phyloP scores from a whole-genome alignment of 2,888 invertebrate species.

The Augochlorella aurata region DNA sequence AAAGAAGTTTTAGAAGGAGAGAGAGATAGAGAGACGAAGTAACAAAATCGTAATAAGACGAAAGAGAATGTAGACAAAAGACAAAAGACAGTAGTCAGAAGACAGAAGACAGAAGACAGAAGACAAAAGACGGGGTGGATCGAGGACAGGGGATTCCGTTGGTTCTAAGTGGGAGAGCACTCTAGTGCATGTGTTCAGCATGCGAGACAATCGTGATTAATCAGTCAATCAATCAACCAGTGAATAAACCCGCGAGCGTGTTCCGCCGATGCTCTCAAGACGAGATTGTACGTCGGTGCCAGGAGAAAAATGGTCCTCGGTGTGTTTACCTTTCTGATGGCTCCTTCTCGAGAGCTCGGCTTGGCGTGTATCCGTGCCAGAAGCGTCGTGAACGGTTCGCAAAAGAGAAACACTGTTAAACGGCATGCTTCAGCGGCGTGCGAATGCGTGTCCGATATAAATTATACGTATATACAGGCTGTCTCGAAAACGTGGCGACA shows the following conservation, averaged over 20 bases:
- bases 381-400: slow-evolving; percentile 42
- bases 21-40: neutral
- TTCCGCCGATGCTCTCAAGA: slow-evolving; percentile 55
- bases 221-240: slow-evolving; percentile 11
- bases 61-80: neutral
- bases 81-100: neutral
- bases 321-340: slow-evolving; percentile 42
- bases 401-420: slow-evolving; percentile 23
- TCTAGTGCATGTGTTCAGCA: slow-evolving; percentile 42
- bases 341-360: slow-evolving; percentile 56
- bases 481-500: neutral
- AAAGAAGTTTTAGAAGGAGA: neutral
- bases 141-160: neutral
- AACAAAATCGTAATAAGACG: neutral
- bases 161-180: slow-evolving; percentile 11
- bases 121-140: neutral
- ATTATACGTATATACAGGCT: neutral
- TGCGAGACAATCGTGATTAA: slow-evolving; percentile 49
- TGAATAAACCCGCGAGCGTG: slow-evolving; percentile 33
- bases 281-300: slow-evolving; percentile 40
- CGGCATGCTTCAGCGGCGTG: slow-evolving; percentile 49
- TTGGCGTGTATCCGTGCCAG: slow-evolving; percentile 50
- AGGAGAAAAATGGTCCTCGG: slow-evolving; percentile 34
- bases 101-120: neutral
- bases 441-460: slow-evolving; percentile 36